Conservation (phyloP, 1,140 invertebrate species). For the Diorhabda carinulata region DNA sequence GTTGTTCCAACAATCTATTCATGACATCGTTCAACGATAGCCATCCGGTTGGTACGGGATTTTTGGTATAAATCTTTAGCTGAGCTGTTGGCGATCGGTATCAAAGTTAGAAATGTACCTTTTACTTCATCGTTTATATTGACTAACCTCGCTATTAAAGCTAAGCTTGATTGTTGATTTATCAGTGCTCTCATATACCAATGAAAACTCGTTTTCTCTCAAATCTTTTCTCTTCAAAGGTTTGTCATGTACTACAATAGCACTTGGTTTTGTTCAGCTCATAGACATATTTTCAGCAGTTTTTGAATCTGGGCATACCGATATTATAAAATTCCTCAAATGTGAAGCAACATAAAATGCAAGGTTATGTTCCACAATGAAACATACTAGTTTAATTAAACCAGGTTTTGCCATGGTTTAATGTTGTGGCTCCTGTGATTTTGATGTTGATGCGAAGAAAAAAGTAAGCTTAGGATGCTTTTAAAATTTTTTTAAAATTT, state of each 20-base stretch:
- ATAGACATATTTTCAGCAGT: slow-evolving; percentile 13
- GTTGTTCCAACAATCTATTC: slow-evolving; percentile 45
- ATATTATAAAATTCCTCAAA: not conserved
- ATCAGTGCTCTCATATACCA: slow-evolving; percentile 7
- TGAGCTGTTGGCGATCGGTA: not conserved
- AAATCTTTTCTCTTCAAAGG: slow-evolving; percentile 4
- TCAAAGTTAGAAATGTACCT: slow-evolving; percentile 3
- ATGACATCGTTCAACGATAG: slow-evolving; percentile 40
- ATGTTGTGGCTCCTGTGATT: slow-evolving; percentile 13
- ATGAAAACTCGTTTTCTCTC: slow-evolving; percentile 4
- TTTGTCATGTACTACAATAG: slow-evolving; percentile 11
- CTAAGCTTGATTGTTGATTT: slow-evolving; percentile 4
- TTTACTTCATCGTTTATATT: not conserved
- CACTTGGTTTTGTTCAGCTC: slow-evolving; percentile 7
- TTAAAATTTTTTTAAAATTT: slow-evolving; percentile 7
- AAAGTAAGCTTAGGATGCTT: not conserved
- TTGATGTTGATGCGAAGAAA: slow-evolving; percentile 14
- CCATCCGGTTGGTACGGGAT: slow-evolving; percentile 35
- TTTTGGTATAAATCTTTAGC: not conserved
- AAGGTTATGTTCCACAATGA: slow-evolving; percentile 9
- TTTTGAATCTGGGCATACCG: slow-evolving; percentile 14
- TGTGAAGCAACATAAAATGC: slow-evolving; percentile 12
- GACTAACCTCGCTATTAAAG: not conserved
- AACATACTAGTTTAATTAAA: slow-evolving; percentile 8
- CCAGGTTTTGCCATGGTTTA: slow-evolving; percentile 5